Percentiles rank a stretch among this genome's conserved stretches.
Conservation (phyloP, 1,140 invertebrate species). For the Diorhabda elongata region DNA sequence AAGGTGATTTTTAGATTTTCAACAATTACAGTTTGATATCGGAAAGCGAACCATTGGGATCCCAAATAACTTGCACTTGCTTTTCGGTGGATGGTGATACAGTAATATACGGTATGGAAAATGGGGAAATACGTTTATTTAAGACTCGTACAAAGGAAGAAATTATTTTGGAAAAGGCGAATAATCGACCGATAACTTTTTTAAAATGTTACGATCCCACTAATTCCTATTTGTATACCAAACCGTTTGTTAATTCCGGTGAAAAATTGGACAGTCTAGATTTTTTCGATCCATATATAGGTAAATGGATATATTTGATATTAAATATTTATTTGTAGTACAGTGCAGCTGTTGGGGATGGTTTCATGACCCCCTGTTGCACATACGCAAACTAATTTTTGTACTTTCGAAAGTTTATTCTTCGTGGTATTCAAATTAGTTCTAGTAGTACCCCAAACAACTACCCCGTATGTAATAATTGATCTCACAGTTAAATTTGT, state of each 20-base stretch:
- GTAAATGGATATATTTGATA: not conserved
- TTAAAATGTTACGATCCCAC: constrained; percentile 11
- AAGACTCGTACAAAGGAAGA: constrained; percentile 20
- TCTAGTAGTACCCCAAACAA: no score
- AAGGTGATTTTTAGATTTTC: constrained; percentile 16
- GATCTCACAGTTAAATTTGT: no score
- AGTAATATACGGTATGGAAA: constrained; percentile 24
- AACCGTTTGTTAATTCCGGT: not conserved
- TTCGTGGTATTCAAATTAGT: no score
- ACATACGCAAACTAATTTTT: no score
- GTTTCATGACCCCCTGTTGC: no score
- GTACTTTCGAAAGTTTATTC: no score
- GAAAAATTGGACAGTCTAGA: constrained; percentile 5
- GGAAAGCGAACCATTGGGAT: constrained; percentile 20
- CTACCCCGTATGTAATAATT: no score
- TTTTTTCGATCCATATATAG: not conserved
- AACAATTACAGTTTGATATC: constrained; percentile 22
- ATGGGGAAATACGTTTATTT: constrained; percentile 24
- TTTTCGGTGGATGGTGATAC: constrained; percentile 27
- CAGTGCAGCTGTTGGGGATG: no score
- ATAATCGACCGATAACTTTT: not conserved
- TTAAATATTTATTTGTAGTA: no score
- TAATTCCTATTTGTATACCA: not conserved
- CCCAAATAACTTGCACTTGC: constrained; percentile 15
- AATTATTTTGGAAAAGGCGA: not conserved